These are phyloP conservation scores for Lepeophtheirus nordmannii DNA, from an alignment of 2,888 invertebrate genomes.

Conservation along the genomic window DNA sequence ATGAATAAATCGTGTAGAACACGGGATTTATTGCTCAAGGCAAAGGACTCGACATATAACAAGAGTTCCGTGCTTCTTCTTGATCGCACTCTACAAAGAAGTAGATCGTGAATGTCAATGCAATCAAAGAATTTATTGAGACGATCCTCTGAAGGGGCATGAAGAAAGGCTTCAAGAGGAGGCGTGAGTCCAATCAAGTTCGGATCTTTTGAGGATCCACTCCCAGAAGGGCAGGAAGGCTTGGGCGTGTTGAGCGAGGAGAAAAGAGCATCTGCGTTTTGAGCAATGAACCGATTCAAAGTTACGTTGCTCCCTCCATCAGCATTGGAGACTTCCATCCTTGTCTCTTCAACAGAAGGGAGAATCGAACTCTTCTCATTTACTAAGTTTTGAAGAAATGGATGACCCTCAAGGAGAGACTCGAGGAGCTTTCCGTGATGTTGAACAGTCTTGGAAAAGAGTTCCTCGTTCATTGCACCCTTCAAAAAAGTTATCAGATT, in stretches of 20 bases:
- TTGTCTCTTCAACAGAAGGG: too few relatives aligned
- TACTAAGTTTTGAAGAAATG: too few relatives aligned
- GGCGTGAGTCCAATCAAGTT: neutral
- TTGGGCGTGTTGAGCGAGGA: neutral
- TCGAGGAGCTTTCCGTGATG: too few relatives aligned
- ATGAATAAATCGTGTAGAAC: neutral
- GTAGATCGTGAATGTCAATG: neutral
- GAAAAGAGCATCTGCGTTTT: neutral
- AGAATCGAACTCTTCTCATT: too few relatives aligned
- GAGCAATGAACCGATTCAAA: neutral
- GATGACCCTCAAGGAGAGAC: too few relatives aligned
- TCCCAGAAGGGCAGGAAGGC: neutral
- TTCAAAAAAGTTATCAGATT: too few relatives aligned
- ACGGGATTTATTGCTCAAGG: neutral
- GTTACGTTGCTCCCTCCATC: neutral
- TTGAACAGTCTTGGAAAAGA: too few relatives aligned
- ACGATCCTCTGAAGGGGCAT: neutral
- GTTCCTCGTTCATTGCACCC: too few relatives aligned
- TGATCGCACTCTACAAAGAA: neutral
- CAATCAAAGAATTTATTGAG: neutral
- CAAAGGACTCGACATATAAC: slow-evolving; percentile 3
- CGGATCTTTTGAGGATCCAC: neutral
- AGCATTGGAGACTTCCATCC: too few relatives aligned
- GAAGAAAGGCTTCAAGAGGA: neutral
- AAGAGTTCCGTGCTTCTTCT: neutral